Evolutionary conservation across 2,888 invertebrate genomes (phyloP).

Genomic region (Eupithecia centaureata): DNA sequence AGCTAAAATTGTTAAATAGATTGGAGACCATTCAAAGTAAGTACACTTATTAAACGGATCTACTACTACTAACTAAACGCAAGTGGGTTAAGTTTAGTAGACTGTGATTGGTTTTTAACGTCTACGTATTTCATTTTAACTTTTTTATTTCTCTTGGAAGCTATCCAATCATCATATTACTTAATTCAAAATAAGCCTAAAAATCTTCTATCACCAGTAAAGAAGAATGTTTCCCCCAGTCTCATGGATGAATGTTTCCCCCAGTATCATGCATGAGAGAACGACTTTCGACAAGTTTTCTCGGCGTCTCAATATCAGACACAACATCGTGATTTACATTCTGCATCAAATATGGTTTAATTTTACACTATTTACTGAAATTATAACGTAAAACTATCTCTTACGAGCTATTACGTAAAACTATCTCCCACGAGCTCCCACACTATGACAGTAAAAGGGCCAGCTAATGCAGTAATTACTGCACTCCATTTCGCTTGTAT

Average conservation of each 20-base stretch:
- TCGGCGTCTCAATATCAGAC: neutral
- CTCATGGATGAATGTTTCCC: too few relatives aligned
- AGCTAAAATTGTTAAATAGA: neutral
- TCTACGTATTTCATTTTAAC: neutral
- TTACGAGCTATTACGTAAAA: too few relatives aligned
- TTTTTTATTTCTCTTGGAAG: too few relatives aligned
- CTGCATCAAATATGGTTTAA: neutral
- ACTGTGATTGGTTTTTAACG: neutral
- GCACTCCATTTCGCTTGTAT: constrained; percentile 60
- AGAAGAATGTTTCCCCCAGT: too few relatives aligned
- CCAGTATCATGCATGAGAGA: neutral
- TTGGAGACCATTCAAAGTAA: too few relatives aligned
- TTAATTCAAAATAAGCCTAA: too few relatives aligned
- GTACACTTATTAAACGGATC: too few relatives aligned
- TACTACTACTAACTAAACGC: too few relatives aligned
- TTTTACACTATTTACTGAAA: neutral
- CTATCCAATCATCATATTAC: too few relatives aligned
- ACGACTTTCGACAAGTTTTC: neutral
- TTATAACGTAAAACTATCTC: neutral
- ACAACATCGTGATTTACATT: neutral
- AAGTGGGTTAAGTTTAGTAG: neutral
- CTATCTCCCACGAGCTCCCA: constrained; percentile 43
- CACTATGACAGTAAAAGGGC: constrained; percentile 51
- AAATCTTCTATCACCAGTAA: too few relatives aligned
- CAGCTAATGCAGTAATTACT: constrained; percentile 67